Conservation (phyloP, 2,797 vertebrate species). For the Hypotaenidia okinawae region DNA sequence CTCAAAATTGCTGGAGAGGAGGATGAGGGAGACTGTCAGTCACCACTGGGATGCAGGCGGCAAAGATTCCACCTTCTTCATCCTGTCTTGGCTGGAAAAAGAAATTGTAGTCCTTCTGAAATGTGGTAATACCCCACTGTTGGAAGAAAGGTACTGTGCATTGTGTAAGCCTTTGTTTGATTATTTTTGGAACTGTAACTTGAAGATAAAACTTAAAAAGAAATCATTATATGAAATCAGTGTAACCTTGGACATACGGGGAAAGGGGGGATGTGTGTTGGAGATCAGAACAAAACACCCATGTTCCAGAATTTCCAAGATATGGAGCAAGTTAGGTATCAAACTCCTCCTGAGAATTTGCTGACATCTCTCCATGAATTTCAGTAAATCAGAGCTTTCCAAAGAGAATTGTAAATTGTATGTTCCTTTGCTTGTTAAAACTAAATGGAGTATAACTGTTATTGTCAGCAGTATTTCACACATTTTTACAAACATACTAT, state of each 20-base stretch:
- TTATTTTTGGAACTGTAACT: background rate
- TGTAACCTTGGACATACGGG: background rate
- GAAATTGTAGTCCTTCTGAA: background rate
- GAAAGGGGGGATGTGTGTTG: too few species aligned
- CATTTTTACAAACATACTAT: slow-evolving; percentile 65
- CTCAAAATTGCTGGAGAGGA: background rate
- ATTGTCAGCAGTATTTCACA: slow-evolving; percentile 65
- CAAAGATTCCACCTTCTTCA: background rate
- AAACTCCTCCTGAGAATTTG: background rate
- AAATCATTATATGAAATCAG: background rate
- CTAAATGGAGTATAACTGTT: slow-evolving; percentile 43
- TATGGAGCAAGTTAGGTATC: background rate
- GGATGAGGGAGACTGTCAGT: background rate
- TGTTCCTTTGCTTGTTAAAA: slow-evolving; percentile 51
- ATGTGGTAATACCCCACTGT: background rate
- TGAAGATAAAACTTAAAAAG: background rate
- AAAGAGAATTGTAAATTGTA: background rate
- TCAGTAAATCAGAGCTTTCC: background rate
- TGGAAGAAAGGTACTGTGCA: background rate
- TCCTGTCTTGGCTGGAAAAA: background rate
- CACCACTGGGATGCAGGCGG: background rate
- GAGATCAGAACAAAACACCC: background rate
- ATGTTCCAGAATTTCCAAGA: background rate
- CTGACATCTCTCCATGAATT: background rate
- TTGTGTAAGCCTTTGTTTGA: background rate